Conservation (phyloP, 2,797 vertebrate genomes). For the Scomberomorus guttatus region DNA sequence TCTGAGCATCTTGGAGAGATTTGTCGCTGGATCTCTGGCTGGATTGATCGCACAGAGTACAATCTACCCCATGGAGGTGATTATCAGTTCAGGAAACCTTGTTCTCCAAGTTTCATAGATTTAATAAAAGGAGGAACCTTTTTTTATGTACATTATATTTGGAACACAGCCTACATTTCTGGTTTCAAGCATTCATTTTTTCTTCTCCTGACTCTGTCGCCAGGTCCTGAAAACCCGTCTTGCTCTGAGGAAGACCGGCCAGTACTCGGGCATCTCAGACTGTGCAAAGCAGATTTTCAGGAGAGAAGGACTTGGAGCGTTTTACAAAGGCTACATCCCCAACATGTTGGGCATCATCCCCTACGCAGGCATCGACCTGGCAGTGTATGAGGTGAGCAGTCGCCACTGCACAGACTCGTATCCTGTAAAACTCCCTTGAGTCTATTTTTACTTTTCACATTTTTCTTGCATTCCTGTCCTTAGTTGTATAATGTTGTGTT, state of each 20-base stretch:
- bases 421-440: not conserved
- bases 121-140: no score
- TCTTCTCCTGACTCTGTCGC: not conserved
- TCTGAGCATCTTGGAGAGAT: constrained; percentile 90
- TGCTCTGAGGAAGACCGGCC: constrained; percentile 92
- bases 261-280: constrained; percentile 92
- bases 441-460: not conserved
- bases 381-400: constrained; percentile 93
- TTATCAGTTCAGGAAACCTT: not conserved
- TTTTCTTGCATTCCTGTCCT: no score
- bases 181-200: no score
- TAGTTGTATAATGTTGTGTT: no score
- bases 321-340: constrained; percentile 97
- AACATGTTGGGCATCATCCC: constrained; percentile 98
- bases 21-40: constrained; percentile 93
- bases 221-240: constrained; percentile 97
- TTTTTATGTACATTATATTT: no score
- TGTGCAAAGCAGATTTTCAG: constrained; percentile 93
- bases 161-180: no score
- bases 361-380: constrained; percentile 96
- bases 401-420: not conserved
- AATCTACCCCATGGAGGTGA: constrained; percentile 99
- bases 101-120: no score
- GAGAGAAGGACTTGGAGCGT: constrained; percentile 90
- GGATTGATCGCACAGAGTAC: constrained; percentile 95